Base-by-base conservation (phyloP, 2,113 vertebrate genomes). In the Probosciger aterrimus region DNA sequence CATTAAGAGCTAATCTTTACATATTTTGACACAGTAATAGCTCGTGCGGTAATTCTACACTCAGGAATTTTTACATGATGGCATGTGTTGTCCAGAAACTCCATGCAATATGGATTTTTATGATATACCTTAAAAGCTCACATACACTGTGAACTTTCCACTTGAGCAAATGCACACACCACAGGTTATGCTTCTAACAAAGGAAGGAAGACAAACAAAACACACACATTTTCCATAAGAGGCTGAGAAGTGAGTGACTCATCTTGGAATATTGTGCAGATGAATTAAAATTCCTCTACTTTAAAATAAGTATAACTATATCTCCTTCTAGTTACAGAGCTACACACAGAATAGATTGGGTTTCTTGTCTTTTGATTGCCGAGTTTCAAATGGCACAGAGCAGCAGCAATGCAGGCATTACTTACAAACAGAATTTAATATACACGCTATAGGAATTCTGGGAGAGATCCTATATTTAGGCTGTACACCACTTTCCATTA, bases 381-480 rank as follows among this genome's bases (percentile, higher is more conserved):
- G 5, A 68, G 59, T 69, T 84, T 86, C 62, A 59, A 63, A 73
- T 2, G 8, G 41, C 19, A 59, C 9, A 70, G 20, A 1, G 0
- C n/a, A 76, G 49, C 62, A 87, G 67, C 46, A 64, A 65, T 30
- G 23, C 64, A 53, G 57, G 83, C 44, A 67, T 77, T 69, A 67
- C 59, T 82, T 85, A 89, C 79, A 89, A 91, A 87, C 37, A 84
- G 59, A 63, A 91, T 89, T 96, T 89, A 82, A 94, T 94, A 82
- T 94, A 88, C 63, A 92, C 0, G 0, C 30, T 79, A 63, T 73
- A 84, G 69, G 86, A 93, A 84, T 93, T 88, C 80, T 92, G 90
- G 86, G 83, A 95, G 44, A 86, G 15, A 89, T 60, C 86, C 90
- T 96, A 94, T 94, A 93, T 95, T 95, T 93, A 96, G 88, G 41